Evolutionary conservation across 2,113 vertebrate species (phyloP), one percentile per base, ranked within the genome.

Genomic region (Tringa solitaria): DNA sequence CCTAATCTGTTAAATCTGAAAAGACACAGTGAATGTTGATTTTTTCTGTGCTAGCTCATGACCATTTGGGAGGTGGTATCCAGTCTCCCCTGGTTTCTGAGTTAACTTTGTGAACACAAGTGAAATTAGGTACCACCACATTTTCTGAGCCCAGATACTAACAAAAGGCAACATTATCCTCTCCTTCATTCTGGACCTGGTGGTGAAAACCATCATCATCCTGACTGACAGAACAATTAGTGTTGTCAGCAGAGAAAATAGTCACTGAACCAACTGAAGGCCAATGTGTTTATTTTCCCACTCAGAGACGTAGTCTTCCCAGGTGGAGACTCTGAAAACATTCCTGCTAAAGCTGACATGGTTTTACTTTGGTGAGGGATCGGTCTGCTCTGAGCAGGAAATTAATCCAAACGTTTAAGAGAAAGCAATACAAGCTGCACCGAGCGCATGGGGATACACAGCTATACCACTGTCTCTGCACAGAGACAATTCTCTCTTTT

Each of bases 161-260:
- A 93, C 43, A 92, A 93, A 95, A 84, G 41, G n/a, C 24, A 92
- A 87, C 32, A 33, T 57, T 89, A 87, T 69, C 24, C 20, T 84
- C 30, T 75, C 45, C 67, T 83, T 54, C 83, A 81, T 87, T 91
- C 41, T 90, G 77, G 57, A 61, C 18, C 10, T 82, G 39, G 77
- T 95, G 94, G 77, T 96, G 95, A 97, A 96, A 96, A 78, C 45
- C 5, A 5, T 64, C 70, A 73, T 90, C 81, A 63, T 75, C 46
- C 53, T 86, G 74, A 93, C 60, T 96, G 94, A 96, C 92, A 96
- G 93, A 94, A 89, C 92, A 97, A 96, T 94, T 96, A 95, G 74
- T 64, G 65, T 64, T 93, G 83, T 79, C 87, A 92, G 92, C 37
- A 89, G 94, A 91, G 80, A 96, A 96, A 95, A 95, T 68, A 96